Evolutionary conservation across 2,113 vertebrate species (phyloP).

Genomic region (Phylloscopus whistleri): DNA sequence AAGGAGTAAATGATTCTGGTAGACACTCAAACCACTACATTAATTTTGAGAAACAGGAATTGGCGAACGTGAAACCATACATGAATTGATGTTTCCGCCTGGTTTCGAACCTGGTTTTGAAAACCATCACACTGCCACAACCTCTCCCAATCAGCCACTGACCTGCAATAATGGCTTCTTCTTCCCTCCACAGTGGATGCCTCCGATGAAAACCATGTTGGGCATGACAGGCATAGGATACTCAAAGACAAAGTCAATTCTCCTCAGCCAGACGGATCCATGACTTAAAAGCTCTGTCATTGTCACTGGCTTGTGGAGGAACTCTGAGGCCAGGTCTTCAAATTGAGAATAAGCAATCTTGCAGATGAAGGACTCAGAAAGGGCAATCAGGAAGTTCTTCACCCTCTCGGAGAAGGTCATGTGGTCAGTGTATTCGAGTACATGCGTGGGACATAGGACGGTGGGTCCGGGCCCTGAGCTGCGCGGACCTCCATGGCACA

Average conservation of each 20-base stretch:
- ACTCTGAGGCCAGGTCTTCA: constrained; percentile 69
- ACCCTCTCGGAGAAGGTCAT: constrained; percentile 83
- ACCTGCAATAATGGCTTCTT: constrained; percentile 44
- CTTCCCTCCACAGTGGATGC: constrained; percentile 61
- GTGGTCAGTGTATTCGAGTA: constrained; percentile 51
- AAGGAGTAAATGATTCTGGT: too few relatives aligned
- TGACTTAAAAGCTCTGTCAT: constrained; percentile 72
- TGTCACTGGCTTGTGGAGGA: constrained; percentile 70
- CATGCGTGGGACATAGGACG: constrained; percentile 73
- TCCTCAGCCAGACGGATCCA: constrained; percentile 78
- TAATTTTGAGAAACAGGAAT: too few relatives aligned
- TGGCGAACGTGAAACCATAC: too few relatives aligned
- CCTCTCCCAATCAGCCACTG: constrained; percentile 55
- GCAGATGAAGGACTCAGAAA: constrained; percentile 70
- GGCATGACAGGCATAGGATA: constrained; percentile 82
- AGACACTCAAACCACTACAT: too few relatives aligned
- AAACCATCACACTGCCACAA: neutral
- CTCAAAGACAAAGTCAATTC: constrained; percentile 81
- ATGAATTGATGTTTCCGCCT: too few relatives aligned
- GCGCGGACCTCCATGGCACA: constrained; percentile 74
- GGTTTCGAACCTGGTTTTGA: too few relatives aligned
- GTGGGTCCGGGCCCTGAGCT: constrained; percentile 73
- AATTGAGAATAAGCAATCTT: constrained; percentile 38
- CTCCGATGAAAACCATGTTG: constrained; percentile 80
- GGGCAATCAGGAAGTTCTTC: constrained; percentile 70